Percentiles rank a stretch among this genome's conserved stretches.
Conservation (phyloP, 2,888 invertebrate species). For the Caenorhabditis sulstoni region DNA sequence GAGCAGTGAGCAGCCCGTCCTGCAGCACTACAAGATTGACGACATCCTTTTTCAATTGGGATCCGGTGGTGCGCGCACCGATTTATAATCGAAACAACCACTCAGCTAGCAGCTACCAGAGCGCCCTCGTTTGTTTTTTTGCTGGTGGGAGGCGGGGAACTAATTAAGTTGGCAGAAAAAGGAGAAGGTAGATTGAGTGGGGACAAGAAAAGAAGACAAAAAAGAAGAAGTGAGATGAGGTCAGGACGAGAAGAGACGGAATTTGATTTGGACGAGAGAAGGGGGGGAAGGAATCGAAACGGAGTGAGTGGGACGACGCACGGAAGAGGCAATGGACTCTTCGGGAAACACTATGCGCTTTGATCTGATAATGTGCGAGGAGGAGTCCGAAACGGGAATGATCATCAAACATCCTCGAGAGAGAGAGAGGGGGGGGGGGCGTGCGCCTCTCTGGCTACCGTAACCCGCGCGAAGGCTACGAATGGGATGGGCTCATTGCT, state of each 20-base stretch:
- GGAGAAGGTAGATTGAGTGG: slow-evolving; percentile 37
- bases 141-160: slow-evolving; percentile 2
- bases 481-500: no score
- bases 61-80: slow-evolving; percentile 7
- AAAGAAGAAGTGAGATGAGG: slow-evolving; percentile 10
- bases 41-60: slow-evolving; percentile 58
- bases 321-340: slow-evolving; percentile 19
- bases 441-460: no score
- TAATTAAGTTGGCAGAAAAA: slow-evolving; percentile 33
- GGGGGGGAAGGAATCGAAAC: background rate
- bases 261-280: slow-evolving; percentile 40
- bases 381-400: no score
- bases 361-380: slow-evolving; percentile 47
- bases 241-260: slow-evolving; percentile 20
- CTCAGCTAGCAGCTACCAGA: no score
- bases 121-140: background rate
- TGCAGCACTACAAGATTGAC: slow-evolving; percentile 31
- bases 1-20: slow-evolving; percentile 2
- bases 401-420: slow-evolving; percentile 42
- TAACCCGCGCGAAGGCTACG: no score
- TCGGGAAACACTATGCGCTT: slow-evolving; percentile 20
- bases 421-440: background rate
- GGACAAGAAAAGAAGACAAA: background rate
- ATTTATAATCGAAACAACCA: slow-evolving; percentile 24
- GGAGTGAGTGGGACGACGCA: background rate